Percentiles rank a stretch among this genome's conserved stretches.
These are phyloP conservation scores for Coelinius sp. DNA, from an alignment of 2,888 invertebrate genomes.

Conservation along the genomic window DNA sequence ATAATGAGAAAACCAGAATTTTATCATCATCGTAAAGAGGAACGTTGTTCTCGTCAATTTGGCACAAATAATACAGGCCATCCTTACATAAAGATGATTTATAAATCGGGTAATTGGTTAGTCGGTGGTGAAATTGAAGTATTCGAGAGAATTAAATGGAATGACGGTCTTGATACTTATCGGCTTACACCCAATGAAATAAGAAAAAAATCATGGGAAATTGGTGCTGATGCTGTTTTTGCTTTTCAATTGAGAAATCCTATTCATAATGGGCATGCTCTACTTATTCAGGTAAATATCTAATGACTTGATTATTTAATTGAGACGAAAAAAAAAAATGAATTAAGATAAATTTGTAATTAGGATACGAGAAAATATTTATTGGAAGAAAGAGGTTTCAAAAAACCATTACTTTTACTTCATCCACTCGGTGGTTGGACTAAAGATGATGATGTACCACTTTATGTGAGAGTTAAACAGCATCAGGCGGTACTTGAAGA, in stretches of 20 bases:
- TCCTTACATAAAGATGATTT: conserved; percentile 94
- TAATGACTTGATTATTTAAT: neutral
- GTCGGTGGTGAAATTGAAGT: conserved; percentile 96
- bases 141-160: conserved; percentile 89
- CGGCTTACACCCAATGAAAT: conserved; percentile 95
- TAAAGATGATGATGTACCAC: conserved; percentile 98
- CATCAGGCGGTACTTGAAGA: conserved; percentile 94
- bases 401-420: conserved; percentile 92
- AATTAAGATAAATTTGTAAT: neutral
- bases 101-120: conserved; percentile 94
- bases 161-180: conserved; percentile 95
- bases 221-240: conserved; percentile 96
- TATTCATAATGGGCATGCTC: conserved; percentile 98
- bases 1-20: conserved; percentile 91
- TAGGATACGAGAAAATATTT: conserved; percentile 90
- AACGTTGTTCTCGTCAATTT: conserved; percentile 92
- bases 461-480: conserved; percentile 90
- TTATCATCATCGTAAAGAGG: conserved; percentile 94
- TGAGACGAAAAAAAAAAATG: neutral
- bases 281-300: conserved; percentile 85
- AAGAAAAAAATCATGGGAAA: conserved; percentile 81
- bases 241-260: conserved; percentile 98
- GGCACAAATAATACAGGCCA: conserved; percentile 89
- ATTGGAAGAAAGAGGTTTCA: conserved; percentile 84
- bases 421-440: conserved; percentile 99